Conservation (phyloP, 2,797 vertebrate genomes). For the Geotrypetes seraphini region DNA sequence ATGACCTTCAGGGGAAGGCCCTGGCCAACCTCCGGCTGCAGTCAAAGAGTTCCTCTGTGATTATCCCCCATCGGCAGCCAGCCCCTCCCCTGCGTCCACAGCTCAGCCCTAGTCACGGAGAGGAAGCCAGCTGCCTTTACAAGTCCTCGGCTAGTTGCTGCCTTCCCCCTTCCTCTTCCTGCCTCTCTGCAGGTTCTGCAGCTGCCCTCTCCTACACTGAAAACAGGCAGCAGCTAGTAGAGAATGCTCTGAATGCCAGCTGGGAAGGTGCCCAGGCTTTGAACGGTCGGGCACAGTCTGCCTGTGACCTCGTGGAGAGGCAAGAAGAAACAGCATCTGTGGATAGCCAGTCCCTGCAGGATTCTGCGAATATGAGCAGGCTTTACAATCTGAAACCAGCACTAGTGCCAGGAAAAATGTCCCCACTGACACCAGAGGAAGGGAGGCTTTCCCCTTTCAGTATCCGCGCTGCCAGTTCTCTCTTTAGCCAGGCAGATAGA, state of each 20-base stretch:
- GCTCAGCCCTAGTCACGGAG: conserved; percentile 19
- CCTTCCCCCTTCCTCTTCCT: conserved; percentile 17
- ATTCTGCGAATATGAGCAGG: conserved; percentile 53
- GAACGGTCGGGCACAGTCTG: conserved; percentile 18
- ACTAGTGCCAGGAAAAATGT: too few species aligned
- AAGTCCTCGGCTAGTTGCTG: conserved; percentile 6
- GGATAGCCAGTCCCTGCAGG: too few species aligned
- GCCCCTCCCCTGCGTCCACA: conserved; percentile 13
- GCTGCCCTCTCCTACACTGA: not conserved
- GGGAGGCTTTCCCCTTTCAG: conserved; percentile 15
- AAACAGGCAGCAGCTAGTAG: too few species aligned
- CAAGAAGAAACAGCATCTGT: conserved; percentile 10
- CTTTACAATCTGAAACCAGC: conserved; percentile 56
- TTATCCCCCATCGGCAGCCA: conserved; percentile 9
- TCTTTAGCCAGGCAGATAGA: too few species aligned
- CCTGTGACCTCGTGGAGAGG: conserved; percentile 6
- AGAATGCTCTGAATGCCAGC: not conserved
- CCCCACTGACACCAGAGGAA: too few species aligned
- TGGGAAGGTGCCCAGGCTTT: too few species aligned
- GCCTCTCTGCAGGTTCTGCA: not conserved
- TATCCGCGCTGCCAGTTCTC: too few species aligned
- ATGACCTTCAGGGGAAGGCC: conserved; percentile 4
- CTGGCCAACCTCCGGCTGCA: conserved; percentile 1
- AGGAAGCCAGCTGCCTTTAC: conserved; percentile 20
- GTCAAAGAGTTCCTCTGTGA: not conserved